Evolutionary conservation across 2,113 vertebrate genomes (phyloP).

Genomic region (Protobothrops flavoviridis): DNA sequence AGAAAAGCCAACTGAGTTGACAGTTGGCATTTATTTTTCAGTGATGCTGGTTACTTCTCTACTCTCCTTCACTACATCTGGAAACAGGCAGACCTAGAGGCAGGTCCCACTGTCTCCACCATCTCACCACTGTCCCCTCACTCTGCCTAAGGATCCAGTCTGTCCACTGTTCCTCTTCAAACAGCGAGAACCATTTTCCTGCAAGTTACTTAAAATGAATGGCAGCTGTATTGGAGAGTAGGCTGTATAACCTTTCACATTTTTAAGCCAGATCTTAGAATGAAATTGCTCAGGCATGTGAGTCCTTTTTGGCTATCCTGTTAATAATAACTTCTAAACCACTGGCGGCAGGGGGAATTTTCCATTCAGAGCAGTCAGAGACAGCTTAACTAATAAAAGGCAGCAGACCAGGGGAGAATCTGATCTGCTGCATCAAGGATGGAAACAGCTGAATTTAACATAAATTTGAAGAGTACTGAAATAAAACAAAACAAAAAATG

Average conservation of each 20-base stretch:
- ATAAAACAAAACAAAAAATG: constrained; percentile 26
- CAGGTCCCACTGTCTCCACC: not conserved
- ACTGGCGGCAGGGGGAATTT: constrained; percentile 25
- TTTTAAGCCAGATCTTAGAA: constrained; percentile 39
- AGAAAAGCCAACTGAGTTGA: not conserved
- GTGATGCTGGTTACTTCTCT: not conserved
- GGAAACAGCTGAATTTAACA: constrained; percentile 40
- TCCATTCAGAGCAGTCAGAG: constrained; percentile 51
- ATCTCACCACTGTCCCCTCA: not conserved
- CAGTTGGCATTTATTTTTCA: not conserved
- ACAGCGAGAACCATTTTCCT: not conserved
- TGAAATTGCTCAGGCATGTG: constrained; percentile 31
- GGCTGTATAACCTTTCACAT: constrained; percentile 15
- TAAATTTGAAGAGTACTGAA: constrained; percentile 34
- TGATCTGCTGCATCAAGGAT: constrained; percentile 46
- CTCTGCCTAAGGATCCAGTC: not conserved
- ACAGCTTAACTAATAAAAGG: constrained; percentile 54
- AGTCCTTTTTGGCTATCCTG: constrained; percentile 7
- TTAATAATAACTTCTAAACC: constrained; percentile 45
- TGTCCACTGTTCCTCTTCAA: not conserved
- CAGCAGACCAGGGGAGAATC: constrained; percentile 40
- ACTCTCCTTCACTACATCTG: not conserved
- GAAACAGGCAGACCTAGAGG: not conserved
- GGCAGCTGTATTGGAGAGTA: constrained; percentile 23
- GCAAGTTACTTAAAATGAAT: constrained; percentile 19